Base-by-base conservation (phyloP, 2,888 invertebrate genomes). In the Leptopilina drosophilae region DNA sequence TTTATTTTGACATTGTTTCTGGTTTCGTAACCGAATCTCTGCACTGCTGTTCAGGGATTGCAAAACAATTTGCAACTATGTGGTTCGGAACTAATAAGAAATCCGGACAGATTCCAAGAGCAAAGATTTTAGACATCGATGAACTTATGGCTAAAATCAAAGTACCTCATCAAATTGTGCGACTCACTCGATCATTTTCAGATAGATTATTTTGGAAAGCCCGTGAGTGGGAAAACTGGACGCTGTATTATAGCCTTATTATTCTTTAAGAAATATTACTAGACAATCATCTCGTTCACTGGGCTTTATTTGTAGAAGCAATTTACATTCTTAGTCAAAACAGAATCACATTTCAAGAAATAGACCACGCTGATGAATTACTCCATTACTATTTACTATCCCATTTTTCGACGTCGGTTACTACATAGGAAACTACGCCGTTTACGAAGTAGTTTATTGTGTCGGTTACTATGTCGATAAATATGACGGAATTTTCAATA, bases 1-100 rank as follows among this genome's bases (percentile, higher is more conserved):
- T 46, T 7, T 4, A 64, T 15, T 82, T 79, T 69, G 69, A 81
- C 20, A 77, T 82, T 2, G 78, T 82, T 8, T 5, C 20, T 33
- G 79, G 79, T 42, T 82, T 77, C 62, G 80, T 82, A 0, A 78
- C 78, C 0, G 81, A 83, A 76, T 75, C 59, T 20, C 77, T 82
- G 77, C 80, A 80, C n/a, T 56, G 56, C 26, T 12, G 77, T 79
- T 53, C 67, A 42, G 7, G 59, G 42, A 77, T 77, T 77, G 56
- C 26, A 26, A 26, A 26, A 26, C 26, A 26, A 26, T 26, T 26
- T 26, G 26, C 26, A 26, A 26, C 26, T 8, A 77, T 77, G 20
- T 78, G 73, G 78, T 73, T 78, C 49, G 40, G 56, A 12, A 56
- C 12, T 56, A 56, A 12, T 14, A 56, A 56, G 12, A 56, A 56